Base-by-base conservation (phyloP, 2,113 vertebrate species). In the Dasyornis broadbenti region DNA sequence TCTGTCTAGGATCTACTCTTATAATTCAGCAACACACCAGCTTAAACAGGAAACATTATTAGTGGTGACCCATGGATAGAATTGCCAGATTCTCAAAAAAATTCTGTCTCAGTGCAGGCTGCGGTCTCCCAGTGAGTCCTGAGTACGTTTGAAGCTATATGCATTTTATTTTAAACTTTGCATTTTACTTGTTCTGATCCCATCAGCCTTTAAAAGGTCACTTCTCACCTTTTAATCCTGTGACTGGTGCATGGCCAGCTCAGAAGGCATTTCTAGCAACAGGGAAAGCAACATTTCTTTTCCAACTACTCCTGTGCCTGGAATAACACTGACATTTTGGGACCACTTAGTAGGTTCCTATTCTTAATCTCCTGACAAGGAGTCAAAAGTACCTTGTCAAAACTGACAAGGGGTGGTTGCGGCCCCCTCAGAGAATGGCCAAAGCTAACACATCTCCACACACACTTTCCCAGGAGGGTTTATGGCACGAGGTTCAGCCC, bases 301-400 rank as follows among this genome's bases (percentile, higher is more conserved):
- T 77, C 42, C 57, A 71, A 15, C 35, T 85, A 6, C 37, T 77
- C 52, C 45, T 66, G 54, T 1, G 4, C 35, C 77, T 85, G 88
- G 73, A 94, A 94, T 69, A 91, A 91, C 42, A 45, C 47, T 73
- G 84, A 68, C 78, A 68, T 94, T 94, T 89, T 71, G 52, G 53
- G 70, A 91, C 24, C 63, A 52, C 69, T 95, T 94, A 75, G 28
- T 81, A 81, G 31, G 44, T 89, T 90, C 76, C 69, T 90, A 44
- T 83, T 90, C 80, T 90, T 94, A 84, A 94, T 89, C 69, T 94
- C 70, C 77, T 53, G 84, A 95, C 87, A 95, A 94, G 87, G 73
- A 94, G 72, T 89, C 77, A 81, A 70, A 96, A 95, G 81, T 82
- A 85, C 66, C 61, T 71, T 85, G 83, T 92, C 86, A 94, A 89